Base-by-base conservation (phyloP, 1,140 invertebrate genomes). In the Drosophila arawakana region DNA sequence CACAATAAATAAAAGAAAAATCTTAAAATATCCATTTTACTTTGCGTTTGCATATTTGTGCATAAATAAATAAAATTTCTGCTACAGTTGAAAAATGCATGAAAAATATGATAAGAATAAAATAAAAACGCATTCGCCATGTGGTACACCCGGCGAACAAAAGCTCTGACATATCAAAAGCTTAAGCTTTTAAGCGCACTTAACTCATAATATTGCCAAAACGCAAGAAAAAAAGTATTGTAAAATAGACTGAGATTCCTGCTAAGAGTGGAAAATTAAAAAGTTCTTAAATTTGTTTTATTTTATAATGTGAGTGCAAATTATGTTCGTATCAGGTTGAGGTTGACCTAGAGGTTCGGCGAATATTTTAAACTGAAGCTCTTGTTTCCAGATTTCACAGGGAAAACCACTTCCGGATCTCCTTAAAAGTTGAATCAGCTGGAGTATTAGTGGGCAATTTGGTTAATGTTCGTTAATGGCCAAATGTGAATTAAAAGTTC, bases 111-210 rank as follows among this genome's bases (percentile, higher is more conserved):
- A 82, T 82, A 78, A 85, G 75, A 86, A 86, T 55, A 76, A 85
- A 77, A 85, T 79, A 77, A 80, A 86, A 55, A 55, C 62, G 62
- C 30, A 65, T 65, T 13, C 62, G 62, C 50, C 57, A 37, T 25
- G 58, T 41, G 35, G 18, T 57, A 37, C 7, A 11, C 37, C 54
- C 15, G 11, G 9, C 18, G 54, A 35, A 15, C 54, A 57, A 41
- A 57, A 57, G n/a, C 35, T 13, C 50, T 39, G 46, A 49, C 49
- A 50, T 59, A 52, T 81, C 72, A 86, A 88, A 89, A 62, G 73
- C 77, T 35, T 89, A 89, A 84, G 84, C 84, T 88, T 89, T 88
- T 89, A 88, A 89, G 84, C 84, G 85, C 84, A 88, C 84, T 89
- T 88, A 88, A 84, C 85, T 88, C 81, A 88, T 89, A 80, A 89